Evolutionary conservation across 2,113 vertebrate species (phyloP).

Genomic region (Progne subis): DNA sequence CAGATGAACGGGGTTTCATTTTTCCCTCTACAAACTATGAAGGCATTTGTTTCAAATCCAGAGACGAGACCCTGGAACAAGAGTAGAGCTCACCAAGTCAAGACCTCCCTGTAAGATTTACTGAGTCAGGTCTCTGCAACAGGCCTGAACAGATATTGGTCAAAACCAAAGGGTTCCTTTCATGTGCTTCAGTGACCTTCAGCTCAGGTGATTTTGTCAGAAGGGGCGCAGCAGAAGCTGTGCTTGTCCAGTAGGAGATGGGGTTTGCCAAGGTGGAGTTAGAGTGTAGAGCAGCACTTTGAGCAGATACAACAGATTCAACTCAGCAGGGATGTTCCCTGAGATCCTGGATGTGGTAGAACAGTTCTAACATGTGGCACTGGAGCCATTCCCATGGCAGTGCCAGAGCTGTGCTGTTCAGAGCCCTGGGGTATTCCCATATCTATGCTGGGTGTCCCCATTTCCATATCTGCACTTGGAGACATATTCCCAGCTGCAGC

Average conservation of each 20-base stretch:
- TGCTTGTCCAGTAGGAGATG: fast-evolving
- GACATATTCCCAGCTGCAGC: background rate
- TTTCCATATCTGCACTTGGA: background rate
- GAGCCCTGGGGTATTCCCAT: fast-evolving
- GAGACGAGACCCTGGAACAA: background rate
- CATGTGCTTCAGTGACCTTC: background rate
- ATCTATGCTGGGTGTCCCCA: background rate
- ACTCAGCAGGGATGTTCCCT: background rate
- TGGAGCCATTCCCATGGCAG: background rate
- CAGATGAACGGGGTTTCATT: fast-evolving
- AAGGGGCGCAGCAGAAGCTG: background rate
- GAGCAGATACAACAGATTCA: background rate
- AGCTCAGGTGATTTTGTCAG: fast-evolving
- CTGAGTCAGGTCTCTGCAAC: background rate
- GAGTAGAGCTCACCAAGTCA: fast-evolving
- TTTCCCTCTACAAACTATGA: background rate
- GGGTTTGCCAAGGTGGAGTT: fast-evolving
- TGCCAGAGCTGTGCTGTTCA: background rate
- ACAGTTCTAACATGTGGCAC: fast-evolving
- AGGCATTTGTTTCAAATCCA: background rate
- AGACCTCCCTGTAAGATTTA: background rate
- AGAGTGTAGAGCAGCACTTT: no score
- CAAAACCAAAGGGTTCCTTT: background rate
- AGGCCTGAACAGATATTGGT: background rate
- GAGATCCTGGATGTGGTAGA: background rate